phyloP scores from a whole-genome alignment of 2,797 vertebrate species.

The Carduelis carduelis region DNA sequence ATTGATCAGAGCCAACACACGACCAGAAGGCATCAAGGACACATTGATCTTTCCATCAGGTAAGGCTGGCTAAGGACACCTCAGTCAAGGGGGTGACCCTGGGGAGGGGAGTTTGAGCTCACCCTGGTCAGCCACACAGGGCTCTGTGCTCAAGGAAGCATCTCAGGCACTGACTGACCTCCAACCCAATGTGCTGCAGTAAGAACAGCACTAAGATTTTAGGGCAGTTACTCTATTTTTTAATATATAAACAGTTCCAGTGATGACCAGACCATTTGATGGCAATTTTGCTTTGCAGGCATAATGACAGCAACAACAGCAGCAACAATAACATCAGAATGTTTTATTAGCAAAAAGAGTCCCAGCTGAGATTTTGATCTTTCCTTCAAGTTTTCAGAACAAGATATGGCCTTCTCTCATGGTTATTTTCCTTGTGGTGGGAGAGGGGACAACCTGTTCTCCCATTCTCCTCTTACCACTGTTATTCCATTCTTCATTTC shows the following conservation, averaged over 20 bases:
- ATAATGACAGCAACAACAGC: background rate
- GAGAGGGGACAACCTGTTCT: background rate
- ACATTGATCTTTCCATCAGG: background rate
- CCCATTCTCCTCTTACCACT: background rate
- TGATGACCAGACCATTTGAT: background rate
- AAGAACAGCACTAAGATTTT: background rate
- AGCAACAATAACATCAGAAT: background rate
- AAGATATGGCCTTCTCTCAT: background rate
- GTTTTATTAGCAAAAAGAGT: background rate
- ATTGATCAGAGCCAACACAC: background rate
- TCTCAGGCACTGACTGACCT: background rate
- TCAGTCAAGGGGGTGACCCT: background rate
- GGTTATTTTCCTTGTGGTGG: background rate
- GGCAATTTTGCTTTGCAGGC: background rate
- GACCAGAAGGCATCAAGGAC: background rate
- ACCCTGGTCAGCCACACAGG: background rate
- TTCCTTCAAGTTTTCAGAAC: background rate
- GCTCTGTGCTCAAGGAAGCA: background rate
- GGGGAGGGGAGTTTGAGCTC: background rate
- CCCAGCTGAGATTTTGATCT: background rate
- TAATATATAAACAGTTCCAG: background rate
- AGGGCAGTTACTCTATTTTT: background rate
- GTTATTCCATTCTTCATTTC: background rate
- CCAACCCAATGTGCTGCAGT: background rate
- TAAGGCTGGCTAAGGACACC: background rate